Base-by-base conservation (phyloP, 2,888 invertebrate genomes). In the Drosophila anomelani region DNA sequence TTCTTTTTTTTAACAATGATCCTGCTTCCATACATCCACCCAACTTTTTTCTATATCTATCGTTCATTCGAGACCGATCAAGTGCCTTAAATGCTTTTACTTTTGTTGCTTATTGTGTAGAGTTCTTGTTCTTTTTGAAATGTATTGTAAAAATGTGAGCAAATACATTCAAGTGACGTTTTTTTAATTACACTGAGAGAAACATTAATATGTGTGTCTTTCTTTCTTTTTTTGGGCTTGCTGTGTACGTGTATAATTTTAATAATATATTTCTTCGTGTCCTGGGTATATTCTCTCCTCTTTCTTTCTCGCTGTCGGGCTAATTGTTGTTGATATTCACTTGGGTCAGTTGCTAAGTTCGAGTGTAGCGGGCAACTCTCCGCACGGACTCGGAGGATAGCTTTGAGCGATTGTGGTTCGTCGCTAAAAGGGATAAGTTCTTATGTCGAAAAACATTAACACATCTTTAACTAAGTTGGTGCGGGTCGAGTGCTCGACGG, bases 151-250 rank as follows among this genome's bases (percentile, higher is more conserved):
- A 85, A 88, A 75, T 82, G 89, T 89, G 89, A 83, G 85, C 87
- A 89, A 79, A 85, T 81, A 84, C 81, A 81, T 85, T 79, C 73
- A 78, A 88, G 81, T 77, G 77, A 80, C 36, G 51, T 53, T 53
- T 53, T 53, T 76, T 79, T 56, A 87, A 85, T 79, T 85, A 87
- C 88, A 90, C 85, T 80, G 88, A 88, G 82, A 89, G 85, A 85
- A 85, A 89, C 89, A 87, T 85, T 85, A 72, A 89, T 81, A 74
- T 76, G 62, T 72, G 51, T 80, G 54, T 67, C 64, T 55, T 80
- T 26, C 26, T 26, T 26, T 23, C 23, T 23, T 23, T 23, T 23
- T 62, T 59, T 66, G 36, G 46, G 55, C 51, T 76, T 85, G 66
- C 85, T 81, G 80, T 72, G 67, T 86, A 55, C 59, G 84, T 63